Conservation (phyloP, 2,888 invertebrate genomes). For the Drosophila flavopinicola region DNA sequence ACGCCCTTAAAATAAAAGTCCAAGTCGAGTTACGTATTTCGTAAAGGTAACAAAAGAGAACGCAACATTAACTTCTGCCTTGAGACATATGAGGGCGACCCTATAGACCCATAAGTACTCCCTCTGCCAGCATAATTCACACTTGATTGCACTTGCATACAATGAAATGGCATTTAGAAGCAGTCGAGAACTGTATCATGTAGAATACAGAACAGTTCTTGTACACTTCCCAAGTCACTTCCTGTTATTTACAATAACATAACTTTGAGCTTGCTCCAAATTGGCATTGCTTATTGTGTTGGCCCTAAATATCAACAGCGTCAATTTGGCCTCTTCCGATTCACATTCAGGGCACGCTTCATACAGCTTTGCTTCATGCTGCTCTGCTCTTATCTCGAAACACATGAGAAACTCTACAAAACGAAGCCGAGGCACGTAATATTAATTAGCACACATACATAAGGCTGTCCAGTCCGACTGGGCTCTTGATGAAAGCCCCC, state of each 20-base stretch:
- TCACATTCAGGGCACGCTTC: constrained; percentile 72
- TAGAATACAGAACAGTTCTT: constrained; percentile 5
- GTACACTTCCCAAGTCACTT: constrained; percentile 33
- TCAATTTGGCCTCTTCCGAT: constrained; percentile 51
- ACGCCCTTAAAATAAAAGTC: constrained; percentile 43
- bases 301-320: constrained; percentile 44
- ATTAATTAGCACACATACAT: constrained; percentile 72
- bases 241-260: constrained; percentile 53
- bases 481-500: constrained; percentile 41
- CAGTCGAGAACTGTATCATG: constrained; percentile 28
- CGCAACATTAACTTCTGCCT: constrained; percentile 37
- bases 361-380: background rate
- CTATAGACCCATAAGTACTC: constrained; percentile 5
- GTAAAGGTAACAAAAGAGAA: constrained; percentile 8
- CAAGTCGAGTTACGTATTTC: background rate
- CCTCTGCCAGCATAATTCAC: constrained; percentile 59
- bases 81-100: constrained; percentile 15
- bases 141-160: constrained; percentile 60
- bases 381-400: constrained; percentile 40
- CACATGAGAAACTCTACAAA: constrained; percentile 43
- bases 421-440: constrained; percentile 64
- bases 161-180: constrained; percentile 25
- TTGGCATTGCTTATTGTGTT: constrained; percentile 51
- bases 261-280: constrained; percentile 51
- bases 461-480: constrained; percentile 25